Evolutionary conservation across 2,797 vertebrate species (phyloP), one percentile per base, ranked within the genome.

Genomic region (Thalassophryne amazonica): DNA sequence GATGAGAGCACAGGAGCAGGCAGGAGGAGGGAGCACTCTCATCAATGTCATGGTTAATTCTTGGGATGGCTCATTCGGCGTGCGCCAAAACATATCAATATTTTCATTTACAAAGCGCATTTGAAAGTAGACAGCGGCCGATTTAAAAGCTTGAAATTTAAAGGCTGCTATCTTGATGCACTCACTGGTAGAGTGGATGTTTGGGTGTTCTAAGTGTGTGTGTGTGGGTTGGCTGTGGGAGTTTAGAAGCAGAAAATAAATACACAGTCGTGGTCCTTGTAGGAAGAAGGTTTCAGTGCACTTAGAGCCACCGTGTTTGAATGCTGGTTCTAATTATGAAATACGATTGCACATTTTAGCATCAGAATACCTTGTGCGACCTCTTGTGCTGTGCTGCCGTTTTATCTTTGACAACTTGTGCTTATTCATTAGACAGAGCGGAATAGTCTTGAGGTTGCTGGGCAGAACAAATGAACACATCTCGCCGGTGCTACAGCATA

Each of bases 391-490:
- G 24, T 34, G 42, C 40, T 31, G 28, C 38, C 59, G 14, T 51
- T 76, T 68, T 40, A 59, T 77, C 42, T 48, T 46, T 72, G 24
- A 64, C 36, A 50, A 73, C 58, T 68, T 75, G 42, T 72, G 63
- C 68, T 70, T 66, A 47, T 66, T 74, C 74, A 83, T 72, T 60
- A 73, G 49, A 68, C 53, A 60, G 16, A 60, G 41, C 55, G 47
- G 18, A 59, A 53, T 33, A 57, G 42, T 19, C 48, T 33, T 42
- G 71, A 68, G 62, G 76, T 73, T 78, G 54, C 28, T 18, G 8
- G 32, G 22, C 5, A 24, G 7, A 73, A 41, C 24, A 69, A 78
- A 76, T 63, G 30, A 70, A 73, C 45, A 25, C 16, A 40, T 49
- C 51, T 51, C 46, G n/a, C n/a, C n/a, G n/a, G 24, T 16, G 20